Evolutionary conservation across 35 echinoderm and acorn worm genomes (phyloP).

Genomic region (Ptychodera flava): DNA sequence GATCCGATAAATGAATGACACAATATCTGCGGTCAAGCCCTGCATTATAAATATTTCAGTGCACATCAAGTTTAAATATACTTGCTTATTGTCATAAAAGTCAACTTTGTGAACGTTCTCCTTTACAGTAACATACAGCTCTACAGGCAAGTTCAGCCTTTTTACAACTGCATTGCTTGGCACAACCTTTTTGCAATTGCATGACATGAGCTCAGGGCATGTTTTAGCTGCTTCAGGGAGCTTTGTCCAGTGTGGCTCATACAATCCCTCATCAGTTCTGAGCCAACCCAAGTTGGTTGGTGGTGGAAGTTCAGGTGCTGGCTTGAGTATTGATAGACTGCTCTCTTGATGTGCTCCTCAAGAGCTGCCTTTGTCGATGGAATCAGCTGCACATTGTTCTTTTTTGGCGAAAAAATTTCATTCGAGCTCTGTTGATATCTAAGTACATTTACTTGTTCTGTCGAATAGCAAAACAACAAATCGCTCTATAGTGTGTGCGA

Average conservation of each 20-base stretch:
- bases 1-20: too few relatives aligned
- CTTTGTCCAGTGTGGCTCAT: slow-evolving; percentile 6
- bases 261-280: background rate
- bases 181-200: slow-evolving; percentile 17
- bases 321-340: slow-evolving; percentile 21
- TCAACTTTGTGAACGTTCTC: background rate
- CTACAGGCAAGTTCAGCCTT: background rate
- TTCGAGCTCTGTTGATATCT: too few relatives aligned
- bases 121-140: background rate
- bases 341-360: too few relatives aligned
- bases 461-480: slow-evolving; percentile 19
- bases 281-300: slow-evolving; percentile 14
- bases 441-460: slow-evolving; percentile 10
- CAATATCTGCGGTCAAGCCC: too few relatives aligned
- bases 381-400: slow-evolving; percentile 35
- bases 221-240: slow-evolving; percentile 5
- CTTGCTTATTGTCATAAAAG: too few relatives aligned
- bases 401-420: slow-evolving; percentile 45
- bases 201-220: slow-evolving; percentile 7
- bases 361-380: slow-evolving; percentile 34
- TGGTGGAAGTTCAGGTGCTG: slow-evolving; percentile 21
- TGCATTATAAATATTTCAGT: too few relatives aligned
- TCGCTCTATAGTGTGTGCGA: background rate
- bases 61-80: too few relatives aligned
- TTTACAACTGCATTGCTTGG: background rate